Percentiles rank a stretch among this genome's conserved stretches.
Evolutionary conservation across 2,113 vertebrate genomes (phyloP).

Genomic region (Myiagra hebetior): DNA sequence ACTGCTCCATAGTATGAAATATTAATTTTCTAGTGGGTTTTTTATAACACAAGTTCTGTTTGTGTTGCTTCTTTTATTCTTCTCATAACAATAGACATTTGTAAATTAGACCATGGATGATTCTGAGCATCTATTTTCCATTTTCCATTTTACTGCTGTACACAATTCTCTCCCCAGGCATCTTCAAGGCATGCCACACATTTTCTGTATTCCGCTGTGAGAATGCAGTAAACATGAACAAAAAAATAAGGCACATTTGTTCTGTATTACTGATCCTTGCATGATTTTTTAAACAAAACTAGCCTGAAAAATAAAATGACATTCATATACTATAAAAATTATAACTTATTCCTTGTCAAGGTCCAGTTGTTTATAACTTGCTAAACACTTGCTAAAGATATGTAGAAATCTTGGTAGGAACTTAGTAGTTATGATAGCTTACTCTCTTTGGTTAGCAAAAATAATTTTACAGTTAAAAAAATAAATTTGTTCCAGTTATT

Average conservation of each 20-base stretch:
- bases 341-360: not conserved
- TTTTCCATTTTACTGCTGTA: not conserved
- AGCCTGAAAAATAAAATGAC: not conserved
- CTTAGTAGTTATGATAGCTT: not conserved
- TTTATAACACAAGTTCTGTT: not conserved
- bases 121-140: not conserved
- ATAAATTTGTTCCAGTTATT: not conserved
- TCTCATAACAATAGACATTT: not conserved
- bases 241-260: not conserved
- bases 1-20: not conserved
- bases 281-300: not conserved
- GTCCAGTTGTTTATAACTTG: not conserved
- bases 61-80: not conserved
- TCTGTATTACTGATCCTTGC: not conserved
- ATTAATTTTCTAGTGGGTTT: not conserved
- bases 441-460: not conserved
- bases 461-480: not conserved
- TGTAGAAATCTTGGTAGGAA: not conserved
- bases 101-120: not conserved
- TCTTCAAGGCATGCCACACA: not conserved
- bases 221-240: not conserved
- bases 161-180: not conserved
- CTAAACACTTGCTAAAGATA: not conserved
- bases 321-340: not conserved
- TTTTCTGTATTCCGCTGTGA: not conserved